Evolutionary conservation across 30 jellyfish, hydroid and myxozoan species (phyloP).

Genomic region (Nemopilema nomurai): DNA sequence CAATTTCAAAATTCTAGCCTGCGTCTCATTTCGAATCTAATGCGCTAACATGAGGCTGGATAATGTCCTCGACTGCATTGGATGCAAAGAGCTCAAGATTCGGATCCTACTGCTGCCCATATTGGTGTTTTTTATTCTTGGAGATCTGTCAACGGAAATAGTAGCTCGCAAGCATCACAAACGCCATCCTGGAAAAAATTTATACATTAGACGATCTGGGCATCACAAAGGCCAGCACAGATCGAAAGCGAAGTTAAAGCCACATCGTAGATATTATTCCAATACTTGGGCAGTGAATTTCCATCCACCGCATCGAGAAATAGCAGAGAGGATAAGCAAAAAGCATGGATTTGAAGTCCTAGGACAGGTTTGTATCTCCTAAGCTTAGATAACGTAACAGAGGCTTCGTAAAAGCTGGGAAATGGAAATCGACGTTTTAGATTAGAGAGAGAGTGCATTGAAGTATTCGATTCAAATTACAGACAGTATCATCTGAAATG

Average conservation of each 20-base stretch:
- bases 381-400: not conserved
- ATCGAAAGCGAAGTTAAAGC: conserved; percentile 28
- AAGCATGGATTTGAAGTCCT: conserved; percentile 89
- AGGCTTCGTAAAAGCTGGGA: no score
- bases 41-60: conserved; percentile 31
- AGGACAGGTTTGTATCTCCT: conserved; percentile 82
- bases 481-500: no score
- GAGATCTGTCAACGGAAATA: conserved; percentile 39
- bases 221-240: conserved; percentile 39
- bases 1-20: not conserved
- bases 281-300: conserved; percentile 98
- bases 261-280: conserved; percentile 64
- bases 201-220: conserved; percentile 36
- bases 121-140: conserved; percentile 32
- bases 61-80: conserved; percentile 15
- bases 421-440: no score
- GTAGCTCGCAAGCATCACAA: conserved; percentile 36
- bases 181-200: conserved; percentile 49
- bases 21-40: not conserved
- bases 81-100: conserved; percentile 22
- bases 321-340: conserved; percentile 90
- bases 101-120: conserved; percentile 33
- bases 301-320: conserved; percentile 90
- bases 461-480: no score
- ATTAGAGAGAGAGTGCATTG: no score